Evolutionary conservation across 2,888 invertebrate species (phyloP).

Genomic region (Craniophora ligustri): DNA sequence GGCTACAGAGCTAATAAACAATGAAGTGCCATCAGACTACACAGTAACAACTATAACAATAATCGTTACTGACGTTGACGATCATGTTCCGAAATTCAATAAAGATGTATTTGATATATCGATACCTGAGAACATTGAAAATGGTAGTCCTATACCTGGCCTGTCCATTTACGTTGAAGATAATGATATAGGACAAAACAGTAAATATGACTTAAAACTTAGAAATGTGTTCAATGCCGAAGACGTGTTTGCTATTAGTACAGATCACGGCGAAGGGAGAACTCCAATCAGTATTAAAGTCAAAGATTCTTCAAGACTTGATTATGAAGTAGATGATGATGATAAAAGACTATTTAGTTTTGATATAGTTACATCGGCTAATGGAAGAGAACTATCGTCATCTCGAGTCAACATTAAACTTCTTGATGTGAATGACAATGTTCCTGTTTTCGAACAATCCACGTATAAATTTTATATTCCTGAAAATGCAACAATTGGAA

Average conservation of each 20-base stretch:
- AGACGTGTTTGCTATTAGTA: conserved; percentile 90
- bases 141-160: conserved; percentile 91
- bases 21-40: conserved; percentile 91
- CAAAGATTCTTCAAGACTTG: conserved; percentile 90
- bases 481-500: conserved; percentile 90
- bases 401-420: conserved; percentile 90
- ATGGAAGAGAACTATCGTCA: conserved; percentile 87
- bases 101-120: conserved; percentile 90
- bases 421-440: conserved; percentile 94
- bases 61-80: conserved; percentile 93
- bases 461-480: conserved; percentile 90
- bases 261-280: conserved; percentile 91
- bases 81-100: conserved; percentile 92
- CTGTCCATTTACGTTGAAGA: conserved; percentile 93
- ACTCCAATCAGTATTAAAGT: conserved; percentile 93
- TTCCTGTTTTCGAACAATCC: conserved; percentile 90
- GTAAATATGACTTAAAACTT: conserved; percentile 90
- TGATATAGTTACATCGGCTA: conserved; percentile 90
- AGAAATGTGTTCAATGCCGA: conserved; percentile 89
- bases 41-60: conserved; percentile 92
- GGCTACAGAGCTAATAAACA: conserved; percentile 93
- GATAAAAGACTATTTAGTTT: conserved; percentile 90
- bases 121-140: conserved; percentile 93
- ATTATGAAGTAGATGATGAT: conserved; percentile 91
- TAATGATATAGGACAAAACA: conserved; percentile 92